A percentile compares a stretch with the other conserved stretches of the same genome.
phyloP scores from a whole-genome alignment of 2,797 vertebrate species.

The Masticophis lateralis region DNA sequence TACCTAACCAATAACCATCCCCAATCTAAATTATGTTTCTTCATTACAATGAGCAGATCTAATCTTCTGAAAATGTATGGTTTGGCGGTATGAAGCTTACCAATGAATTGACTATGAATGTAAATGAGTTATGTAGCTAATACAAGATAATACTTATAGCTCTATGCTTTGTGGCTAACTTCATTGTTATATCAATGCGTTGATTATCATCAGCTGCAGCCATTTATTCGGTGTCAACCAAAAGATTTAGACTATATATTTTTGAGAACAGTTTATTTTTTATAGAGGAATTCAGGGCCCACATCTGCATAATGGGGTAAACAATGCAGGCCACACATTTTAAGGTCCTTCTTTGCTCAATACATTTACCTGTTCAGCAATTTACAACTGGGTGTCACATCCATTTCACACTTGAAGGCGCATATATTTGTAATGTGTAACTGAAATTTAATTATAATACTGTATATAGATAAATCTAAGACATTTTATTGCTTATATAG shows the following conservation, averaged over 20 bases:
- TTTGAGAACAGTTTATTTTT: not conserved
- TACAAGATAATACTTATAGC: rapidly evolving
- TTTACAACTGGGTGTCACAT: not conserved
- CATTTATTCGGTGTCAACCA: not conserved
- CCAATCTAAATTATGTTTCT: constrained; percentile 9
- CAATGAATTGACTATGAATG: constrained; percentile 10
- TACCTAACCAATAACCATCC: not conserved
- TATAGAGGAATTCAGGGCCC: not conserved
- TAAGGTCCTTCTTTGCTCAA: not conserved
- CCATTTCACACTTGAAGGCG: not conserved
- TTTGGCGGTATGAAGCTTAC: not conserved
- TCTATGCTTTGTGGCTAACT: constrained; percentile 5
- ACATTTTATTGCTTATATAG: not conserved
- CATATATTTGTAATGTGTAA: not conserved
- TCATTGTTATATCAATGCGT: not conserved
- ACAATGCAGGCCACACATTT: not conserved
- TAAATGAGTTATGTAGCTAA: not conserved
- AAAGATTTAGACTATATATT: not conserved
- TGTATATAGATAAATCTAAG: not conserved
- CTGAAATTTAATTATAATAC: not conserved
- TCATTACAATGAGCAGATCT: constrained; percentile 5
- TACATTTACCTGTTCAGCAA: not conserved
- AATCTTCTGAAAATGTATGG: constrained; percentile 1
- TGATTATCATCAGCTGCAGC: not conserved
- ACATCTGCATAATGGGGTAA: not conserved